Conservation (phyloP, 2,113 vertebrate genomes). For the Xiphophorus hellerii region DNA sequence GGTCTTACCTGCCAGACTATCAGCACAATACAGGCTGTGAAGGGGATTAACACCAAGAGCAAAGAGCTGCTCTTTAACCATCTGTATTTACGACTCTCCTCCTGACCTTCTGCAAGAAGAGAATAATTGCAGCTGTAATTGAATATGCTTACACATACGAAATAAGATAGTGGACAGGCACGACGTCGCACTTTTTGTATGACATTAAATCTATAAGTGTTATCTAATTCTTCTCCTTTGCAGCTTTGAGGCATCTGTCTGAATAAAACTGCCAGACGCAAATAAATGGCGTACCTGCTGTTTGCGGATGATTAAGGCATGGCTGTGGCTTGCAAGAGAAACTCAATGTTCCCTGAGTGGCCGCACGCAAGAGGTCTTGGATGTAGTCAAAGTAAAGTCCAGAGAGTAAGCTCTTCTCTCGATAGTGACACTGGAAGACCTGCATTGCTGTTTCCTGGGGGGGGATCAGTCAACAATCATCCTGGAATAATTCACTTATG, state of each 20-base stretch:
- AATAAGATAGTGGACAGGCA: constrained; percentile 12
- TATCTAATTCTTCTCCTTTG: neutral
- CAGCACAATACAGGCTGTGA: constrained; percentile 55
- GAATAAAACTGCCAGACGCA: neutral
- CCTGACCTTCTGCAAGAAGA: constrained; percentile 52
- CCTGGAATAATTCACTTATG: constrained; percentile 18
- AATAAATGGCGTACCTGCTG: constrained; percentile 50
- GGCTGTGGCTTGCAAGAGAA: constrained; percentile 71
- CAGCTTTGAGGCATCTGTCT: neutral
- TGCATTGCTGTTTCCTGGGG: constrained; percentile 73
- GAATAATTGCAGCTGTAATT: constrained; percentile 26
- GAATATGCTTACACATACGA: constrained; percentile 28
- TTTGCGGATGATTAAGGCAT: constrained; percentile 44
- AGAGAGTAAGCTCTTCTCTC: constrained; percentile 52
- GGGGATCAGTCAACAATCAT: constrained; percentile 29
- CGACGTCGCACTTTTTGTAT: constrained; percentile 2
- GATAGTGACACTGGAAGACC: constrained; percentile 76
- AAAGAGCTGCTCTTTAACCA: constrained; percentile 57
- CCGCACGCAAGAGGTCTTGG: constrained; percentile 59
- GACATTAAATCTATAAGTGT: constrained; percentile 34
- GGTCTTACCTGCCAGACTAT: constrained; percentile 65
- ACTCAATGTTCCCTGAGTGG: constrained; percentile 51
- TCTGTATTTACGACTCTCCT: constrained; percentile 36
- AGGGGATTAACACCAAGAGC: constrained; percentile 64
- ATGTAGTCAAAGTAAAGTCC: constrained; percentile 73